Conservation (phyloP, 53 echinoderm and acorn worm species). For the Hippasteria phrygiana region DNA sequence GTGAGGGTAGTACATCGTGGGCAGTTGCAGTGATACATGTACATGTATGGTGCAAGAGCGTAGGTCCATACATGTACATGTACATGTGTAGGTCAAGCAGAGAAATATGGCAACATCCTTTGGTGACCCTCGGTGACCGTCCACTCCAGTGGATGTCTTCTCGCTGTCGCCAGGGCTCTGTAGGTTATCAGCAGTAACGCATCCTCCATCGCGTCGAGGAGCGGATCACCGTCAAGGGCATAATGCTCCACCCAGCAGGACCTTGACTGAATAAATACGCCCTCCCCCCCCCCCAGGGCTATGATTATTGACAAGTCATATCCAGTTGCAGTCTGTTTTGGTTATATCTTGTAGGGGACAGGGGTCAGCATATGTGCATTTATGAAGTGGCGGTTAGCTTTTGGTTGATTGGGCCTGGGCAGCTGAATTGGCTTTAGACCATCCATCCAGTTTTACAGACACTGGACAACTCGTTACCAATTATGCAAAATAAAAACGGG, state of each 20-base stretch:
- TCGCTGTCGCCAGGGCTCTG: background rate
- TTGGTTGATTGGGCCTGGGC: background rate
- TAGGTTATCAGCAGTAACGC: conserved; percentile 48
- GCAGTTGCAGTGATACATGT: too few species aligned
- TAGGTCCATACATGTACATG: too few species aligned
- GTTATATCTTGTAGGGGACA: background rate
- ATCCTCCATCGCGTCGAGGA: background rate
- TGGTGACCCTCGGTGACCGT: conserved; percentile 35
- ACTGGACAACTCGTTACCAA: background rate
- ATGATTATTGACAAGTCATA: conserved; percentile 55
- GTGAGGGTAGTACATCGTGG: too few species aligned
- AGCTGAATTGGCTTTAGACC: too few species aligned
- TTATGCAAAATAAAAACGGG: too few species aligned
- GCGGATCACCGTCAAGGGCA: conserved; percentile 5
- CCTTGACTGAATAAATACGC: conserved; percentile 38
- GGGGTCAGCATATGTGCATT: background rate
- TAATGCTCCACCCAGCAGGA: conserved; percentile 38
- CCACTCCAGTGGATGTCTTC: background rate
- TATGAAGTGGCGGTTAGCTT: background rate
- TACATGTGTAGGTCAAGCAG: background rate
- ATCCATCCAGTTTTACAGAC: background rate
- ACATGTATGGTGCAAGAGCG: too few species aligned
- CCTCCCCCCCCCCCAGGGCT: conserved; percentile 19
- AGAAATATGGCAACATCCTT: conserved; percentile 37
- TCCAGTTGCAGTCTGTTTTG: conserved; percentile 51